Evolutionary conservation across 2,888 invertebrate species (phyloP).

Genomic region (Pseudanteris insignis): DNA sequence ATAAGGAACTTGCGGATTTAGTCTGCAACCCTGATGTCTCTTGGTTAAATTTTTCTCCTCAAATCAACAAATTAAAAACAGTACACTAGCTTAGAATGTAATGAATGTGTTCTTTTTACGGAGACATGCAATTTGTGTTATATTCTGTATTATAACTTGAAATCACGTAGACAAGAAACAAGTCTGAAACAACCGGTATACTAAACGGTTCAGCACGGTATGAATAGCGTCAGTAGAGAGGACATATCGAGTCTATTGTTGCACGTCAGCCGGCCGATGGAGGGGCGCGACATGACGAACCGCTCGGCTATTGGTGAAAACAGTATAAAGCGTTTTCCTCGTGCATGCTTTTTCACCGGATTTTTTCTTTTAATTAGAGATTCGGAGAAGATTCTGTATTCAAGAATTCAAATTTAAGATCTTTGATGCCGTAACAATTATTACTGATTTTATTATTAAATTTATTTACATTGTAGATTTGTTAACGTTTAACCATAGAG

Average conservation of each 20-base stretch:
- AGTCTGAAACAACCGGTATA: conserved; percentile 12
- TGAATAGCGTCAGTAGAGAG: conserved; percentile 1
- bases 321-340: no score
- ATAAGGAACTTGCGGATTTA: conserved; percentile 5
- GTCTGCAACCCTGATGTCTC: conserved; percentile 17
- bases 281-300: not conserved
- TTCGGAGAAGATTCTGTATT: no score
- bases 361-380: no score
- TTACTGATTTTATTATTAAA: no score
- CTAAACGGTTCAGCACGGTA: conserved; percentile 14
- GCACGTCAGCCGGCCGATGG: not conserved
- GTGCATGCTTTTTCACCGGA: no score
- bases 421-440: no score
- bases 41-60: not conserved
- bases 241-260: not conserved
- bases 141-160: conserved; percentile 17
- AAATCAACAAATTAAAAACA: not conserved
- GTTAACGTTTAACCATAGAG: no score
- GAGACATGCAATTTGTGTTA: conserved; percentile 21
- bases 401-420: no score
- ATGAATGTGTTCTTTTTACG: no score
- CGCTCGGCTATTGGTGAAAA: not conserved
- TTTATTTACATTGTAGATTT: no score
- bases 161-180: conserved; percentile 28
- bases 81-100: conserved; percentile 11